Conservation (phyloP, 2,113 vertebrate genomes). For the Suricata suricatta region DNA sequence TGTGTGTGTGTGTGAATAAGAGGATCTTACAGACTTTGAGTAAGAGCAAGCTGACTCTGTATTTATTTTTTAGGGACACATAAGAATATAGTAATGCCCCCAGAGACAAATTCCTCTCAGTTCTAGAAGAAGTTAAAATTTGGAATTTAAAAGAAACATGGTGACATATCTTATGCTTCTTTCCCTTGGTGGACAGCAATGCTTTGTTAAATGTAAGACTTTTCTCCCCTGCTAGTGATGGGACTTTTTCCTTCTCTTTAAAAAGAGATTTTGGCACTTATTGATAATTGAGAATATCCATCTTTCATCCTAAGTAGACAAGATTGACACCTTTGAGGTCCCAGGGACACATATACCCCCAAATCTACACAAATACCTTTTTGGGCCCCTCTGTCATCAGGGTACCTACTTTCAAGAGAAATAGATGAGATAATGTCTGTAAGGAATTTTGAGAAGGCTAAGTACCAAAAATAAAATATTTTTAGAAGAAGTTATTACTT, state of each 20-base stretch:
- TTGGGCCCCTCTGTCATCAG: slow-evolving; percentile 59
- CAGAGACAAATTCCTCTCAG: background rate
- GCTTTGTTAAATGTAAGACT: background rate
- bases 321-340: slow-evolving; percentile 38
- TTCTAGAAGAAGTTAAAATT: slow-evolving; percentile 39
- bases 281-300: slow-evolving; percentile 39
- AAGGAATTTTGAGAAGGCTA: slow-evolving; percentile 59
- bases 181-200: background rate
- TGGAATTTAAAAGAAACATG: background rate
- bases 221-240: background rate
- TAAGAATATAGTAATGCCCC: background rate
- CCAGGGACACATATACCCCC: slow-evolving; percentile 1
- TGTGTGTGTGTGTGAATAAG: background rate
- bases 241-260: slow-evolving; percentile 13
- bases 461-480: slow-evolving; percentile 73
- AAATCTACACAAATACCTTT: slow-evolving; percentile 63
- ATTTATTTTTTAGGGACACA: background rate
- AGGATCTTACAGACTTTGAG: background rate
- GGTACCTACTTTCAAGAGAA: slow-evolving; percentile 62
- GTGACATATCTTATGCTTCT: background rate
- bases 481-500: slow-evolving; percentile 73
- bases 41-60: background rate
- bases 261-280: slow-evolving; percentile 24
- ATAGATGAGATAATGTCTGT: slow-evolving; percentile 77
- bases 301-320: slow-evolving; percentile 39